Evolutionary conservation across 2,113 vertebrate genomes (phyloP), one percentile per base, ranked within the genome.

Genomic region (Ibidorhyncha struthersii): DNA sequence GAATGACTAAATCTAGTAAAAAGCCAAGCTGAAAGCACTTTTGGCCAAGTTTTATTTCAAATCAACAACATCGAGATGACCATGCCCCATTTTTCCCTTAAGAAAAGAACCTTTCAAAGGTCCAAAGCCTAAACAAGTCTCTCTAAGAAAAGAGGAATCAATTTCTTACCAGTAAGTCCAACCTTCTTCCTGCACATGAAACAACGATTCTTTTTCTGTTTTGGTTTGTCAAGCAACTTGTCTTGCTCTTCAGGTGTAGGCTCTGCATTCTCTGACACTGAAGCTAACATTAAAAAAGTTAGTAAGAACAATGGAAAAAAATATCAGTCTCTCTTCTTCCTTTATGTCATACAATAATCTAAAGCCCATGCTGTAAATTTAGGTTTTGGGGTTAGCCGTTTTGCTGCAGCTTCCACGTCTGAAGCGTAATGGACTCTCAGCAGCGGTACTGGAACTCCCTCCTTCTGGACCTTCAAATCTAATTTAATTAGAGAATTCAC

Each of bases 181-280:
- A 99, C 98, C 97, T 99, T 99, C 97, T 99, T 99, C 84, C 98
- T 98, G 98, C 99, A 99, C 97, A 98, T 98, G 97, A 99, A 99
- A 96, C 99, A 99, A 94, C 99, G 99, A 92, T 98, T 99, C 97
- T 98, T 99, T 97, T 98, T 99, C 96, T 98, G 98, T 98, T 99
- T 99, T 93, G 98, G 98, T 97, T 99, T 99, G 77, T 98, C 98
- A 70, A 98, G 98, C 2, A 97, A 98, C 93, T 98, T 98, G 72
- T 98, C 98, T 84, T 98, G 98, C 72, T 98, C 98, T 92, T 98
- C 98, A 88, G 98, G 95, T 59, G 98, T 96, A 77, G 98, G 97
- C 86, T 98, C 98, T 93, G 97, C 97, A 4, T 97, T 97, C 59
- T 98, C 98, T 90, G 98, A 98, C 88, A 97, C 97, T 77, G 98